phyloP scores from a whole-genome alignment of 2,888 invertebrate species.

The Deilephila elpenor region DNA sequence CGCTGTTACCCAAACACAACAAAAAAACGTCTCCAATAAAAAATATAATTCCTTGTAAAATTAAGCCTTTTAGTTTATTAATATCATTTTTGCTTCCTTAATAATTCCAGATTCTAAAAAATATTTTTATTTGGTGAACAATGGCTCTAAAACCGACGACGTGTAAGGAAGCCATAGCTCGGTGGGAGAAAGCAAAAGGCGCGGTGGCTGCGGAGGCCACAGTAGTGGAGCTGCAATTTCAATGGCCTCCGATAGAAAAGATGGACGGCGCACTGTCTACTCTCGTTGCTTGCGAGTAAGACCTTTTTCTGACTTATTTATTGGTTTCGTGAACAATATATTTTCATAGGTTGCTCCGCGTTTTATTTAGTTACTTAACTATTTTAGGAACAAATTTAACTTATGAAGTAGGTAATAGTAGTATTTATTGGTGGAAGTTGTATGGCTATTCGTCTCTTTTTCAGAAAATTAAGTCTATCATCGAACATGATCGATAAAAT shows the following conservation, averaged over 20 bases:
- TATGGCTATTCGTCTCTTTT: slow-evolving; percentile 43
- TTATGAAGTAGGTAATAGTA: background rate
- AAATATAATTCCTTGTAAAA: no score
- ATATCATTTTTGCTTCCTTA: background rate
- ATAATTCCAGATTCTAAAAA: slow-evolving; percentile 34
- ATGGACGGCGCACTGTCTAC: slow-evolving; percentile 95
- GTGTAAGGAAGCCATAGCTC: slow-evolving; percentile 92
- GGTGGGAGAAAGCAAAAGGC: slow-evolving; percentile 91
- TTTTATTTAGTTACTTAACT: no score
- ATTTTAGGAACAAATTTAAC: background rate
- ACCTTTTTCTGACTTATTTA: background rate
- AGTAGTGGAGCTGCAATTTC: slow-evolving; percentile 93
- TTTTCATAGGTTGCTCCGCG: background rate
- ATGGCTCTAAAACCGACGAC: slow-evolving; percentile 86
- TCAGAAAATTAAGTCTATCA: slow-evolving; percentile 93
- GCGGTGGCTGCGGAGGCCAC: slow-evolving; percentile 87
- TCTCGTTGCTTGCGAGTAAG: slow-evolving; percentile 88
- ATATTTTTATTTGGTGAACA: background rate
- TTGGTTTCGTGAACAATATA: background rate
- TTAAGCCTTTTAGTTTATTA: background rate
- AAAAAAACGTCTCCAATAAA: background rate
- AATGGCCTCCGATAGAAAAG: slow-evolving; percentile 97
- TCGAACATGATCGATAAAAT: slow-evolving; percentile 98
- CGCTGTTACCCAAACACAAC: background rate
- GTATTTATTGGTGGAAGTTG: background rate